Conservation (phyloP, 2,113 vertebrate genomes). For the Tympanuchus pallidicinctus region DNA sequence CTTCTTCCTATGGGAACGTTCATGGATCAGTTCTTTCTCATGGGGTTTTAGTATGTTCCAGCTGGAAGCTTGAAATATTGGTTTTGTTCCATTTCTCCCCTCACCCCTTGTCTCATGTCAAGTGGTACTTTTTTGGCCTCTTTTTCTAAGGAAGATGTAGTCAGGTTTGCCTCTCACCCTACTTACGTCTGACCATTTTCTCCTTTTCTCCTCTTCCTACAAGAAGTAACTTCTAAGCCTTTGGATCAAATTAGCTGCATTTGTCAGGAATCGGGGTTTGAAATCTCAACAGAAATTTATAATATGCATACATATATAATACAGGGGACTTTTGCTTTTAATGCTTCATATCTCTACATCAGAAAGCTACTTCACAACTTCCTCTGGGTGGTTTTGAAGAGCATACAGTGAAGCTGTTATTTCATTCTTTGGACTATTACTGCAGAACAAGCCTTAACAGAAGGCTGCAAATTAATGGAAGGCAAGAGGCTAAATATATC, state of each 20-base stretch:
- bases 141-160: neutral
- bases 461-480: neutral
- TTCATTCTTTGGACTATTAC: neutral
- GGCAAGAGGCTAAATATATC: neutral
- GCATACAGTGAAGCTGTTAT: neutral
- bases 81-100: neutral
- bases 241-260: neutral
- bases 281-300: neutral
- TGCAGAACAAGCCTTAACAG: neutral
- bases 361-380: conserved; percentile 22
- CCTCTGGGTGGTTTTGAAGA: conserved; percentile 15
- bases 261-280: neutral
- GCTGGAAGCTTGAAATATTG: neutral
- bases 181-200: neutral
- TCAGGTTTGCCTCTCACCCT: neutral
- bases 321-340: neutral
- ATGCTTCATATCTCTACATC: neutral
- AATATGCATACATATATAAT: neutral
- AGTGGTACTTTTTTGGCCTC: neutral
- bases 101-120: neutral
- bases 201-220: neutral
- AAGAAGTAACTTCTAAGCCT: neutral
- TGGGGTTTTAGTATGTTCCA: neutral
- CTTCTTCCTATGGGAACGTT: neutral
- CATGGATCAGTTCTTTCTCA: neutral